Percentiles rank a stretch among this genome's conserved stretches.
Evolutionary conservation across 2,797 vertebrate genomes (phyloP).

Genomic region (Squalus acanthias): DNA sequence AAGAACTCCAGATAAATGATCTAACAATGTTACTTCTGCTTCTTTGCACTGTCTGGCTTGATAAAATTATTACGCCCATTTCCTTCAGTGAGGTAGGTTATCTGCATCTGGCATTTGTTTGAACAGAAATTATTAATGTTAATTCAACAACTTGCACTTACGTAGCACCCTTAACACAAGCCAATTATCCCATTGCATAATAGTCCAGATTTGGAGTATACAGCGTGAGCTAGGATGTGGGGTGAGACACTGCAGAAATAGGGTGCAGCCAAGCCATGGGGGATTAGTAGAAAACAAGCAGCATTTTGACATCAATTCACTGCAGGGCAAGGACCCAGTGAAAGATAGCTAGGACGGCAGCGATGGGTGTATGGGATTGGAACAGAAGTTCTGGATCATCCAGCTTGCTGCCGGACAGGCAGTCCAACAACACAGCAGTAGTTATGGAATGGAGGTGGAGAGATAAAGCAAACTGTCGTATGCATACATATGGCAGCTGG

Average conservation of each 20-base stretch:
- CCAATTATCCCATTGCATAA: not conserved
- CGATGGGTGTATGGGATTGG: too few species aligned
- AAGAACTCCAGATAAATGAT: not conserved
- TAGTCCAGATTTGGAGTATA: not conserved
- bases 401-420: too few species aligned
- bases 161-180: not conserved
- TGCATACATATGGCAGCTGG: too few species aligned
- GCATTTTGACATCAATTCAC: too few species aligned
- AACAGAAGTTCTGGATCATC: too few species aligned
- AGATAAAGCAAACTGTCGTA: too few species aligned
- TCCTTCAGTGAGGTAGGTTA: not conserved
- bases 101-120: not conserved
- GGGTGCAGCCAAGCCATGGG: not conserved
- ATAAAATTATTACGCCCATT: not conserved
- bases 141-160: not conserved
- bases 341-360: too few species aligned
- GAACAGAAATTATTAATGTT: not conserved
- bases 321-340: too few species aligned
- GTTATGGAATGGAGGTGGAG: too few species aligned
- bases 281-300: not conserved
- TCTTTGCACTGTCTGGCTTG: not conserved
- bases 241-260: not conserved
- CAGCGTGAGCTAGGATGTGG: not conserved
- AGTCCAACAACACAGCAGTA: too few species aligned
- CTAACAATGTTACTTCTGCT: not conserved